Percentiles rank a stretch among this genome's conserved stretches.
These are phyloP conservation scores for Tragopan temminckii DNA, from an alignment of 2,797 vertebrate species.

Conservation along the genomic window DNA sequence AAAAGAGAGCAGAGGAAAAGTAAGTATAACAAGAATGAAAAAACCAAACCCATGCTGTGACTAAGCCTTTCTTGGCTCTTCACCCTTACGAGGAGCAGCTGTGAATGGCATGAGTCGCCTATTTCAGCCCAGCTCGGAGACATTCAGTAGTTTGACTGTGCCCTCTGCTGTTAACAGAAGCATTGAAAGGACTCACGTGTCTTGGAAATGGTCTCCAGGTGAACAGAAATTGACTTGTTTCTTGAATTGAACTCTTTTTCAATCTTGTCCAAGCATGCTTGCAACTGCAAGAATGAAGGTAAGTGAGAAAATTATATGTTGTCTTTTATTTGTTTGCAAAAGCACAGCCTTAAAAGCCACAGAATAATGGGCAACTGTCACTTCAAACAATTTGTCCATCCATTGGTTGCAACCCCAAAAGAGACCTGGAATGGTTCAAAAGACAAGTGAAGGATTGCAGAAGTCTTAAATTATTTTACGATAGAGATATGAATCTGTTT, in stretches of 20 bases:
- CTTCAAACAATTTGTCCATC: conserved; percentile 2
- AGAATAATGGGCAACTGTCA: not conserved
- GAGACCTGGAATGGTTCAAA: not conserved
- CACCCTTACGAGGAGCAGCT: not conserved
- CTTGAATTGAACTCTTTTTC: conserved; percentile 74
- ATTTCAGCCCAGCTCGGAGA: not conserved
- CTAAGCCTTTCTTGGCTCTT: not conserved
- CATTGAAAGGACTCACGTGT: conserved; percentile 75
- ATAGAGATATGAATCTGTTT: not conserved
- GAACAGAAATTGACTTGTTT: conserved; percentile 75
- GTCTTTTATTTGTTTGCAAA: not conserved
- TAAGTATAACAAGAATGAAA: not conserved
- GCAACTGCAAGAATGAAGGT: conserved; percentile 75
- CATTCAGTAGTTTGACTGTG: conserved; percentile 49
- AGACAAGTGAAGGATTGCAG: not conserved
- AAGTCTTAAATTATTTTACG: not conserved
- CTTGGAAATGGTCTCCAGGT: conserved; percentile 75
- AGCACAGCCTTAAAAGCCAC: not conserved
- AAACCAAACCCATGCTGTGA: not conserved
- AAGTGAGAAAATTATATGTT: not conserved
- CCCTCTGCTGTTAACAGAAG: conserved; percentile 72
- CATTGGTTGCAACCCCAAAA: not conserved
- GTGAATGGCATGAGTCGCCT: not conserved
- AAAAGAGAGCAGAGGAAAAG: not conserved
- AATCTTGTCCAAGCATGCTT: conserved; percentile 75